Evolutionary conservation across 1,140 invertebrate species (phyloP).

Genomic region (Luehdorfia chinensis): DNA sequence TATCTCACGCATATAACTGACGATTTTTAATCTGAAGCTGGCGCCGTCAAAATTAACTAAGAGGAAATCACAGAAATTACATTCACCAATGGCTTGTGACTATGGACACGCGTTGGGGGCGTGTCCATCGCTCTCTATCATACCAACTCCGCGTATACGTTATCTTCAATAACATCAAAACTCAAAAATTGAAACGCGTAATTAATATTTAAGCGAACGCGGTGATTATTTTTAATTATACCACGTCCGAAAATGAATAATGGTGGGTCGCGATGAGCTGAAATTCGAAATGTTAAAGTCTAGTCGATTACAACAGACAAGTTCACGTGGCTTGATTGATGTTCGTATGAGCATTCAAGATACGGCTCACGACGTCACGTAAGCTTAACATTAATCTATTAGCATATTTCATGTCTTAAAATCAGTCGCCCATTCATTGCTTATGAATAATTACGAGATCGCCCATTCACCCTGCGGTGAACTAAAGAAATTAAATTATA

Average conservation of each 20-base stretch:
- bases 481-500: background rate
- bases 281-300: background rate
- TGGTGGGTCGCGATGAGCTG: conserved; percentile 5
- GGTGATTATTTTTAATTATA: conserved; percentile 47
- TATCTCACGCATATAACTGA: too few relatives aligned
- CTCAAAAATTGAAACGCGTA: conserved; percentile 25
- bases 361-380: background rate
- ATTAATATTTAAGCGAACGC: conserved; percentile 38
- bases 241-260: conserved; percentile 23
- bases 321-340: conserved; percentile 1
- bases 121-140: conserved; percentile 15
- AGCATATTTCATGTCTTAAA: background rate
- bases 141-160: conserved; percentile 1
- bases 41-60: too few relatives aligned
- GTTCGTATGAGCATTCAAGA: background rate
- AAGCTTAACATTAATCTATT: background rate
- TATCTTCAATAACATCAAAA: conserved; percentile 8
- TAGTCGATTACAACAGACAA: background rate
- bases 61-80: too few relatives aligned
- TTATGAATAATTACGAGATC: background rate
- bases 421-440: background rate
- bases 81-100: background rate
- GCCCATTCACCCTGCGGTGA: background rate
- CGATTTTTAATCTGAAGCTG: too few relatives aligned
- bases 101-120: conserved; percentile 19